These are phyloP conservation scores for human (Homo sapiens) DNA, from an alignment of 2,113 vertebrate species.

Conservation along the genomic window GRCh38 chr12:23948001-23948500, in stretches of 20 bases:
- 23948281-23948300: constrained; percentile 57
- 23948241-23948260: constrained; percentile 42
- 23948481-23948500: constrained; percentile 92
- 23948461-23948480: constrained; percentile 91
- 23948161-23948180: constrained; percentile 51
- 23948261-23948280: constrained; percentile 57
- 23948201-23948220: constrained; percentile 49
- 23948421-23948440: constrained; percentile 89
- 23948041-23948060: constrained; percentile 59
- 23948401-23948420: constrained; percentile 84
- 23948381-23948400: constrained; percentile 85
- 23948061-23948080: constrained; percentile 59
- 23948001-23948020: constrained; percentile 29
- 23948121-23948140: constrained; percentile 31
- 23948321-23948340: constrained; percentile 57
- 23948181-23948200: constrained; percentile 64
- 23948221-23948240: background rate
- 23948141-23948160: constrained; percentile 73
- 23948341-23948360: constrained; percentile 66
- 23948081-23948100: constrained; percentile 59
- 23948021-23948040: constrained; percentile 53
- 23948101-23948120: constrained; percentile 46
- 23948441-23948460: constrained; percentile 87
- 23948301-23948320: constrained; percentile 57
- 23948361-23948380: constrained; percentile 76